These are phyloP conservation scores for Melanaphis sacchari DNA, from an alignment of 1,140 invertebrate species.

Conservation along the genomic window DNA sequence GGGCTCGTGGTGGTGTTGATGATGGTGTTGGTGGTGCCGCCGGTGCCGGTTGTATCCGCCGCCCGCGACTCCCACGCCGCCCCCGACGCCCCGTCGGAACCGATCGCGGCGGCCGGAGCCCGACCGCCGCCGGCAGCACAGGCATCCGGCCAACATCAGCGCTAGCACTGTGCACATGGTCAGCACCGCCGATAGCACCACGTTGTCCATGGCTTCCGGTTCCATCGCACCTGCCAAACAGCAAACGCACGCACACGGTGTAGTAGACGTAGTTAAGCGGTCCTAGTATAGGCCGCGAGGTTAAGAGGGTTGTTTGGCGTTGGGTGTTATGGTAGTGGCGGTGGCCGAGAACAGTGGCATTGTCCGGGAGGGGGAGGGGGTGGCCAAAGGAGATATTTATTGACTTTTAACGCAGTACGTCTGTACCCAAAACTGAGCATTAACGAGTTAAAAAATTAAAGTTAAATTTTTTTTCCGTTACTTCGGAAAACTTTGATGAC, in stretches of 20 bases:
- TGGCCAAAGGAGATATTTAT: too few species aligned
- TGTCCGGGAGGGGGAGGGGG: too few species aligned
- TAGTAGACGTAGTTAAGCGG: neutral
- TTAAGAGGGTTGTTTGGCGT: too few species aligned
- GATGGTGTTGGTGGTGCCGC: conserved; percentile 38
- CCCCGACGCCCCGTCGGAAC: conserved; percentile 62
- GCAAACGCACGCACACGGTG: neutral
- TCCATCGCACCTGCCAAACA: conserved; percentile 31
- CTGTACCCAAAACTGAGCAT: too few species aligned
- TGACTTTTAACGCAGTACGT: too few species aligned
- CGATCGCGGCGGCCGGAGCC: conserved; percentile 62
- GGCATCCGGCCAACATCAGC: conserved; percentile 63
- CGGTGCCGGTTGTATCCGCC: conserved; percentile 49
- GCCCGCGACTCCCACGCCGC: conserved; percentile 61
- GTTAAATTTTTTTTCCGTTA: too few species aligned
- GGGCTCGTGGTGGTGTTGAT: conserved; percentile 63
- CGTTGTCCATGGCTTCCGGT: conserved; percentile 58
- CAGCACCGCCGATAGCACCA: conserved; percentile 62
- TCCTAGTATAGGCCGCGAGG: too few species aligned
- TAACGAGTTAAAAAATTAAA: too few species aligned
- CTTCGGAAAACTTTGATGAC: too few species aligned
- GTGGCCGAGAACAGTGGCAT: neutral
- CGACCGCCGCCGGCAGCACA: conserved; percentile 64
- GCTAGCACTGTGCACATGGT: conserved; percentile 63
- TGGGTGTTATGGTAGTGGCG: too few species aligned